These are phyloP conservation scores for Leucoraja ocellata DNA, from an alignment of 2,797 vertebrate genomes.

Conservation along the genomic window DNA sequence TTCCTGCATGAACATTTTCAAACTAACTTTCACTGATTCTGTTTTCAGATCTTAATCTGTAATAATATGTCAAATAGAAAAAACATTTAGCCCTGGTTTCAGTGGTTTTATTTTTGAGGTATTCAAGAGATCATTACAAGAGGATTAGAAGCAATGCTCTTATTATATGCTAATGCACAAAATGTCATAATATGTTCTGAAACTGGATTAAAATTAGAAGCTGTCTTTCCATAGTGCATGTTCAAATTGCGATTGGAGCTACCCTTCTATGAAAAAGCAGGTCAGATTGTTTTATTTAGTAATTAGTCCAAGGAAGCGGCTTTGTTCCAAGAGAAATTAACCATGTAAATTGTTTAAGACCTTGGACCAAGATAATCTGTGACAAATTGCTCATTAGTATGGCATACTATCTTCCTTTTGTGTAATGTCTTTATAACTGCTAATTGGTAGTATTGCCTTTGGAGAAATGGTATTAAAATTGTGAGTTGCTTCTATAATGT, in stretches of 20 bases:
- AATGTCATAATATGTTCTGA: background rate
- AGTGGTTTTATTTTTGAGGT: background rate
- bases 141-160: background rate
- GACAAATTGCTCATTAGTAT: constrained; percentile 27
- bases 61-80: background rate
- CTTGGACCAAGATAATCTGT: constrained; percentile 1
- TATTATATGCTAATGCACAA: background rate
- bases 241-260: background rate
- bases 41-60: background rate
- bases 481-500: background rate
- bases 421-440: background rate
- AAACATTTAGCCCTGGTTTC: background rate
- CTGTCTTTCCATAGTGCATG: background rate
- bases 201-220: background rate
- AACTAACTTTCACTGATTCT: background rate
- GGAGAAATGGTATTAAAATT: constrained; percentile 1
- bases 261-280: background rate
- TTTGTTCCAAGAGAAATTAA: constrained; percentile 28
- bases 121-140: background rate
- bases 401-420: background rate
- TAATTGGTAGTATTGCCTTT: background rate
- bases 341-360: constrained; percentile 18
- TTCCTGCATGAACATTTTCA: background rate
- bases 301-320: background rate
- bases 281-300: background rate